Evolutionary conservation across 2,888 invertebrate species (phyloP), one percentile per base, ranked within the genome.

Genomic region (Torymus texanus): DNA sequence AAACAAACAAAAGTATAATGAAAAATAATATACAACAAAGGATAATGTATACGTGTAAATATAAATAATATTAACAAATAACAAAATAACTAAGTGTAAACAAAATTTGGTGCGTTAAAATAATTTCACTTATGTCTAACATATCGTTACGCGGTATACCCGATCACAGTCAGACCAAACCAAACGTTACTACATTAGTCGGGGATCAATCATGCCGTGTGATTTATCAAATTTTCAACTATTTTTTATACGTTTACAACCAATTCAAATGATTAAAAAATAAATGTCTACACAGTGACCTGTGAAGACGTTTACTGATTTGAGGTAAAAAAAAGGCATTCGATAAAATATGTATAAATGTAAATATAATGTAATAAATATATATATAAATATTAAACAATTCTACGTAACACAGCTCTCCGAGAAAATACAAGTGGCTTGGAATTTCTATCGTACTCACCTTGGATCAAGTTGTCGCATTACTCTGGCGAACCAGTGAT

Each of bases 401-500:
- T 78, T 78, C 82, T 80, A 81, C 79, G 50, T 71, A 81, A 81
- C 74, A 81, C 76, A 80, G 71, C 68, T 81, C 71, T 81, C 59
- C 18, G 41, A 16, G 66, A 53, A 77, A 74, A 71, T 79, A 81
- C 24, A 41, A 21, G 61, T 78, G 77, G 24, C 71, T 79, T 74
- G 41, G n/a, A 75, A 68, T 70, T 50, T 66, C 3, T 59, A 53
- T n/a, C 71, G 12, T 63, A 86, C 88, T 82, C 82, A 90, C 90
- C 88, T 90, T 83, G 89, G 87, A 83, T 91, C 90, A 84, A 91
- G 91, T 85, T 91, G 91, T 86, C 91, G 91, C 88, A 93, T 92
- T 79, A 93, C 92, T 84, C 92, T 91, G 84, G 93, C 93, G 91
- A 96, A 97, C 98, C 98, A 98, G 76, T 94, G 89, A 81, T 85